phyloP scores from a whole-genome alignment of 2,888 invertebrate genomes.

The Ommatoiulus sabulosus region DNA sequence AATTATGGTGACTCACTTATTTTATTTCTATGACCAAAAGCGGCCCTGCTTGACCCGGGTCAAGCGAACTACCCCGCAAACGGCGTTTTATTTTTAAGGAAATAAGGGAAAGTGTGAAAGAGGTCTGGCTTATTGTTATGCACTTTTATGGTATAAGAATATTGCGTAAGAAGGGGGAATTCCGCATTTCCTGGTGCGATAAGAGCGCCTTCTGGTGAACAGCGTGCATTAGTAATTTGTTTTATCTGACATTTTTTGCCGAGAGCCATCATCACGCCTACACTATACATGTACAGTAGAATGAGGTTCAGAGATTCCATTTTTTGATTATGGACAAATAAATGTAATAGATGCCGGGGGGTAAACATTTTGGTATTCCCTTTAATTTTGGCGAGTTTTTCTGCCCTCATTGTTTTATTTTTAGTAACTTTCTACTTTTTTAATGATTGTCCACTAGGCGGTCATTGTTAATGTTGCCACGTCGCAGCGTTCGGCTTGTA shows the following conservation, averaged over 20 bases:
- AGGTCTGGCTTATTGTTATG: not conserved
- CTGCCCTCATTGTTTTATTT: not conserved
- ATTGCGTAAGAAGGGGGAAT: not conserved
- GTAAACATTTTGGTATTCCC: not conserved
- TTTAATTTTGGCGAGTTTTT: not conserved
- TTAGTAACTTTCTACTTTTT: not conserved
- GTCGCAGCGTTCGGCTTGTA: not conserved
- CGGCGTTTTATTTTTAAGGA: not conserved
- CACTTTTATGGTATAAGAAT: not conserved
- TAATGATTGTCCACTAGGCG: not conserved
- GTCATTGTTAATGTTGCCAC: not conserved
- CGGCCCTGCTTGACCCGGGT: conserved; percentile 10
- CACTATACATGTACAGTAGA: not conserved
- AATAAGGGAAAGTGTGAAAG: conserved; percentile 16
- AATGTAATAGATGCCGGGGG: not conserved
- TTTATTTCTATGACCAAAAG: not conserved
- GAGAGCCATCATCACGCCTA: not conserved
- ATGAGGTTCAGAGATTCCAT: not conserved
- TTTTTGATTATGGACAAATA: not conserved
- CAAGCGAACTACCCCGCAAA: not conserved
- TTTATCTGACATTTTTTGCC: not conserved
- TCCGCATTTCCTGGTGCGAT: not conserved
- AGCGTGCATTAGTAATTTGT: not conserved
- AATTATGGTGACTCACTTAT: not conserved
- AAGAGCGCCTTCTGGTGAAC: not conserved